Evolutionary conservation across 1,140 invertebrate genomes (phyloP).

Genomic region (Homarus americanus): DNA sequence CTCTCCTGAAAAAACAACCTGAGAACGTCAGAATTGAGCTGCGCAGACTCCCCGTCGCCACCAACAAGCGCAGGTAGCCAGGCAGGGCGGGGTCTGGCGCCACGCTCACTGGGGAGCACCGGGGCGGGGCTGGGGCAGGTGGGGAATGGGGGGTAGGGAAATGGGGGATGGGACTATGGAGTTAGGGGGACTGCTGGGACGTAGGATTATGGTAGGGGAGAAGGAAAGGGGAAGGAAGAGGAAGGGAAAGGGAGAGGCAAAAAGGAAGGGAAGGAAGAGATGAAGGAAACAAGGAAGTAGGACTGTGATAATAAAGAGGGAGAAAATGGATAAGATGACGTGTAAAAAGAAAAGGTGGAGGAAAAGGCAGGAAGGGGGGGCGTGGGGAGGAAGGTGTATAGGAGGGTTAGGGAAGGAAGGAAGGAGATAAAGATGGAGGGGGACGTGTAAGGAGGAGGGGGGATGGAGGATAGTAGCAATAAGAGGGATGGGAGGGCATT

Average conservation of each 20-base stretch:
- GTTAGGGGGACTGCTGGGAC: background rate
- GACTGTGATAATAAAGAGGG: background rate
- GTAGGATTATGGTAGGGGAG: background rate
- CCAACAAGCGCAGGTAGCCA: constrained; percentile 21
- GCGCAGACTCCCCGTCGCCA: constrained; percentile 24
- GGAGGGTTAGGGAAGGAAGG: too few relatives aligned
- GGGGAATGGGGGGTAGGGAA: background rate
- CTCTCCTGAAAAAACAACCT: too few relatives aligned
- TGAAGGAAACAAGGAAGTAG: too few relatives aligned
- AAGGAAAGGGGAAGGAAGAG: background rate
- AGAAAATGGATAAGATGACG: background rate
- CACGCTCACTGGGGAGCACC: background rate
- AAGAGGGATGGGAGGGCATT: background rate
- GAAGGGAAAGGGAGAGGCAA: background rate
- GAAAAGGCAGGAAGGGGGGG: too few relatives aligned
- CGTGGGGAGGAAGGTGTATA: background rate
- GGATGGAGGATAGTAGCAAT: too few relatives aligned
- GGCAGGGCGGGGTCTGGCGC: constrained; percentile 24
- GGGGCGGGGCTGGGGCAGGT: background rate
- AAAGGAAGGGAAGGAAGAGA: background rate
- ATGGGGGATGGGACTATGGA: background rate
- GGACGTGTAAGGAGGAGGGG: background rate
- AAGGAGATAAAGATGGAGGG: background rate
- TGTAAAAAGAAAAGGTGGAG: background rate
- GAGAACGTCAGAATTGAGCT: constrained; percentile 41